A percentile compares a stretch with the other conserved stretches of the same genome.
Evolutionary conservation across 2,888 invertebrate species (phyloP).

Genomic region (Melinaea menophilus): DNA sequence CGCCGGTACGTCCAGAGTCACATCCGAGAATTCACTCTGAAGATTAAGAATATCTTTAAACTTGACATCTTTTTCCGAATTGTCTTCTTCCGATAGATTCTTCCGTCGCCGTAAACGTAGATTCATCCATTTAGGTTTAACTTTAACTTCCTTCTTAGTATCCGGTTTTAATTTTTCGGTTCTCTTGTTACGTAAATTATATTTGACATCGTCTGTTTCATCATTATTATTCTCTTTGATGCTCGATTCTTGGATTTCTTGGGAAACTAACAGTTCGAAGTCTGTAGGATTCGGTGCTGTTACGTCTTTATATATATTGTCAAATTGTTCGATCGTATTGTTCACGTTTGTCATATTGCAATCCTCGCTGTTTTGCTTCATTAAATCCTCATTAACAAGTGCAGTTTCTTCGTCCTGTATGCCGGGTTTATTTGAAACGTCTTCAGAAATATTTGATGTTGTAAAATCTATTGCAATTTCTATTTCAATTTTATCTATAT

Average conservation of each 20-base stretch:
- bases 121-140: constrained; percentile 42
- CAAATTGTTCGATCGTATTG: constrained; percentile 62
- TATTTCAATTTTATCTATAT: too few species aligned
- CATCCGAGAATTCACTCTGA: constrained; percentile 62
- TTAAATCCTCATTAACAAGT: constrained; percentile 12
- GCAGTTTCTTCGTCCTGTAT: constrained; percentile 22
- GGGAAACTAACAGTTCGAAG: constrained; percentile 55
- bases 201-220: constrained; percentile 41
- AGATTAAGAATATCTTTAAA: constrained; percentile 64
- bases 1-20: constrained; percentile 57
- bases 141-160: constrained; percentile 20
- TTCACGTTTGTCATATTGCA: constrained; percentile 33
- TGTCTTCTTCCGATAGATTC: constrained; percentile 43
- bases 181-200: constrained; percentile 52
- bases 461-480: not conserved
- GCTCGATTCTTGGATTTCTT: constrained; percentile 34
- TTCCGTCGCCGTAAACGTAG: constrained; percentile 51
- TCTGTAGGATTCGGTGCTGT: constrained; percentile 57
- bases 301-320: constrained; percentile 61
- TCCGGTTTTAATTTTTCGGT: constrained; percentile 29
- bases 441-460: not conserved
- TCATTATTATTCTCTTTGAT: constrained; percentile 19
- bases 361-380: constrained; percentile 3
- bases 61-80: constrained; percentile 39
- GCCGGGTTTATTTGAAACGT: not conserved